Evolutionary conservation across 23 tunicate species (phyloP).

Genomic region (Oikopleura albicans): DNA sequence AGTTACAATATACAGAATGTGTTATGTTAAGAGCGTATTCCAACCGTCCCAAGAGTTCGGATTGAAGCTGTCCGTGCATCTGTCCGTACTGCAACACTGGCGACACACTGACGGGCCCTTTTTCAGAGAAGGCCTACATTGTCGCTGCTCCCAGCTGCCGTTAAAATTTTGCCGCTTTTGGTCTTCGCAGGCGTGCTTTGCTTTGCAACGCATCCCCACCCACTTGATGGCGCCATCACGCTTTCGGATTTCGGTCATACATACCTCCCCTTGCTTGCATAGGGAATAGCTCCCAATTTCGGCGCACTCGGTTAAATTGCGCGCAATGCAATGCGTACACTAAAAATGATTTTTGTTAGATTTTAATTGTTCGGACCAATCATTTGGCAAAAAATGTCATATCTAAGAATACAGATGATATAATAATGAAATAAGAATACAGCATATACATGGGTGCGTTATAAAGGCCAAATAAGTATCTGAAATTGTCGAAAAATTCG

Average conservation of each 20-base stretch:
- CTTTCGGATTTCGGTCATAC: neutral
- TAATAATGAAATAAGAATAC: too few relatives aligned
- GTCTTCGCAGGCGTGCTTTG: neutral
- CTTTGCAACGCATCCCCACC: neutral
- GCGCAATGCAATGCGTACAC: neutral
- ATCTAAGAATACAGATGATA: too few relatives aligned
- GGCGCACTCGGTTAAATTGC: neutral
- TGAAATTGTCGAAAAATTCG: too few relatives aligned
- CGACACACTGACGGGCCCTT: slow-evolving; percentile 9
- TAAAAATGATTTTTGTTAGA: too few relatives aligned
- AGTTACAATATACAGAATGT: too few relatives aligned
- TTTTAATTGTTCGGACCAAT: too few relatives aligned
- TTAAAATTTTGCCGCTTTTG: neutral
- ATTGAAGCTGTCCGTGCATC: neutral
- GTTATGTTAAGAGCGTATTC: too few relatives aligned
- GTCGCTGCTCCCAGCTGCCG: neutral
- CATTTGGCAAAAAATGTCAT: too few relatives aligned
- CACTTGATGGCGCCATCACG: neutral
- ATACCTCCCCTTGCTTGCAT: neutral
- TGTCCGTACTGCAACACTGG: neutral
- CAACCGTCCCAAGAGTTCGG: neutral
- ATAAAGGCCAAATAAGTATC: too few relatives aligned
- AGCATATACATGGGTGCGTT: too few relatives aligned
- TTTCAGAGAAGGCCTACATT: neutral
- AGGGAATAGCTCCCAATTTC: neutral